Evolutionary conservation across 2,888 invertebrate species (phyloP), one percentile per base, ranked within the genome.

Genomic region (Adineta ricciae): DNA sequence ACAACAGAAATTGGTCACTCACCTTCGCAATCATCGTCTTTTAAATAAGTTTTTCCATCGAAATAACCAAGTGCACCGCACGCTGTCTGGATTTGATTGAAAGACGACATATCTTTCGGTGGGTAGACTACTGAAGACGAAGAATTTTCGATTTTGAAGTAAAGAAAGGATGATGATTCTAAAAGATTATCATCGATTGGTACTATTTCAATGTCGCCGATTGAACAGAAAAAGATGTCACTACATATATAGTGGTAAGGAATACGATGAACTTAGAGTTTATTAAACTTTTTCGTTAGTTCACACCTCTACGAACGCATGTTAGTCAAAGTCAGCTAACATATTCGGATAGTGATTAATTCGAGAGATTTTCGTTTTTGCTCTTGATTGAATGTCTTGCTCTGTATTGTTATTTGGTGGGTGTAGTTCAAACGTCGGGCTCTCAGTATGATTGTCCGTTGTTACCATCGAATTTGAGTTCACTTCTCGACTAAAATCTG

Each of bases 31-130:
- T 78, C 78, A 41, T 78, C 78, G 41, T 78, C 78, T 78, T 78
- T 78, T 32, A 78, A 78, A 41, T 78, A 78, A 9, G 78, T 41
- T 78, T 78, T 78, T n/a, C 78, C 24, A 78, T 78, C 78, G 3
- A 41, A 78, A 78, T 78, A 78, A 41, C 78, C 78, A 14, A 78
- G 78, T 41, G 78, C 78, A 78, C 78, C 41, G 41, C 78, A 78
- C 9, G 78, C 78, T 41, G 78, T 41, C n/a, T 78, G 78, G 41
- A 78, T 78, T 78, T 78, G 78, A 78, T 78, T 78, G n/a, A 78
- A 78, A 24, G 78, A 78, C 41, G 78, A 78, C 78, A 78, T 78
- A 1, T 64, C 4, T 16, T 32, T 16, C 2, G 19, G 32, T 64
- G 16, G 16, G 11, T 36, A 11, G 27, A 64, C 32, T 64, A 32